Evolutionary conservation across 2,113 vertebrate species (phyloP), one percentile per base, ranked within the genome.

Genomic region (Prunella himalayana): DNA sequence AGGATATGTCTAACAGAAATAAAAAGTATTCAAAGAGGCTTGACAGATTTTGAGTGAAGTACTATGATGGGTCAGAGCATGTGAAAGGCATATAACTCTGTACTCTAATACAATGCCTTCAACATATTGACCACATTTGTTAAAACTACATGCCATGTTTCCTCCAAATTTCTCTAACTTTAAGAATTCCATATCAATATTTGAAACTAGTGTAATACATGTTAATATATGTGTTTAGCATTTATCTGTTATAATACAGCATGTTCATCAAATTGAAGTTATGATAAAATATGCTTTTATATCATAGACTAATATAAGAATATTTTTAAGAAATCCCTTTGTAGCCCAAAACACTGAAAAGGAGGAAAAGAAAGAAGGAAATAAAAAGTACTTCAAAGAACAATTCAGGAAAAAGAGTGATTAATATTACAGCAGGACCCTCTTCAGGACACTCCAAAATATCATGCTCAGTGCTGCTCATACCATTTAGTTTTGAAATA

Each of bases 401-500:
- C 41, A 82, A 87, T 37, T 73, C 7, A 56, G 18, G 12, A 35
- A 63, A 68, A 64, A 37, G 7, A 51, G 9, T 61, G 3, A 47
- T 94, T 86, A 82, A 56, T 90, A 63, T 86, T 92, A 51, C 18
- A 80, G 23, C 3, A 4, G 61, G 20, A 61, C 1, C 21, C 35
- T 82, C 72, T 91, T 88, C 45, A 86, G 65, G 53, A 81, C 49
- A 71, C 57, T 77, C 31, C 10, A 86, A 87, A 85, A 87, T 63
- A 54, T 60, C 94, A 77, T 73, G 17, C 28, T 82, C 15, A 77
- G n/a, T 57, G 23, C 12, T 86, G 23, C 24, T 87, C 28, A 73
- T 85, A 44, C 20, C 13, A 80, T 85, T 89, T 80, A 85, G 68
- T 91, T 70, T 50, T 71, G 30, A 93, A 94, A 96, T 93, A 80